Evolutionary conservation across 2,797 vertebrate species (phyloP), one percentile per base, ranked within the genome.

Genomic region (Esox masquinongy): DNA sequence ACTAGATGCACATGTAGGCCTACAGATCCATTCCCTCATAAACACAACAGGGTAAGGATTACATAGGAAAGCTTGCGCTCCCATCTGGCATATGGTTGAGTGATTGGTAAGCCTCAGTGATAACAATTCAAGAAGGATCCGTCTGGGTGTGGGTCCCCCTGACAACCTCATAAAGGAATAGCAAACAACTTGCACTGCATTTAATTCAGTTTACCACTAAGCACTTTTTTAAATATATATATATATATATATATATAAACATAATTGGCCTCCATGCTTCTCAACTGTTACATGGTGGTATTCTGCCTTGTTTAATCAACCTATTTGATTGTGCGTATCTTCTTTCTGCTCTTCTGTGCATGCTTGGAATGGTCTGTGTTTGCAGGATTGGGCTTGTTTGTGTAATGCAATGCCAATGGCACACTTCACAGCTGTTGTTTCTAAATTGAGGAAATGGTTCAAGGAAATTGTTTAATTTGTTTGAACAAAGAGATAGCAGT

Each of bases 371-470:
- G 8, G 36, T 39, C 36, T 56, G 9, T 56, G 53, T 56, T 67
- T 36, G 64, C 26, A 34, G 26, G 64, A 67, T 12, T 12, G 16
- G 64, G 64, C 64, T 36, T 67, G 64, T 67, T 31, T 2, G 24
- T 67, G 29, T 5, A 67, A 8, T 77, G 79, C 68, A 2, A 0
- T 74, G 79, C 80, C 72, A 12, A 77, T 85, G 29, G 16, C 49
- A 22, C 72, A 73, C 36, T 66, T 17, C 61, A 26, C 56, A 73
- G 56, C 72, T 66, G 61, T 39, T 74, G 36, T 4, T 26, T 26
- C 19, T n/a, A 0, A 80, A 77, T 70, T 77, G 73, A 16, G n/a
- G 80, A 80, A 64, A 56, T 47, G 73, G 74, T 75, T 61, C 17
- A 56, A 24, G 31, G 22, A 73, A 73, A 73, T 63, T 39, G 36